phyloP scores from a whole-genome alignment of 2,113 vertebrate genomes.

The Ptilonorhynchus violaceus region DNA sequence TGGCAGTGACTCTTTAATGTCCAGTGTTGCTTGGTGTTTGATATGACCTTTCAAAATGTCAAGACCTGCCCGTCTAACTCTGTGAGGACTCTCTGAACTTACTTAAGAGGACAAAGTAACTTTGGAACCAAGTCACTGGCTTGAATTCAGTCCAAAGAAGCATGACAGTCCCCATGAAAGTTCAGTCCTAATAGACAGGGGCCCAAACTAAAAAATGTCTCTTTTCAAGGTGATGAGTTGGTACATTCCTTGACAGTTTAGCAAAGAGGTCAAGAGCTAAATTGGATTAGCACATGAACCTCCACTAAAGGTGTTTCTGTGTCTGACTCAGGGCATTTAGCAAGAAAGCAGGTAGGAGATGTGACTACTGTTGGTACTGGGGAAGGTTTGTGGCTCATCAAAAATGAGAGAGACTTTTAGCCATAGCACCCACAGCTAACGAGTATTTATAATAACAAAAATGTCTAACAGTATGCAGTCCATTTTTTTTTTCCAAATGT shows the following conservation, averaged over 20 bases:
- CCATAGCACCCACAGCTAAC: background rate
- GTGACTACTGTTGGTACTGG: background rate
- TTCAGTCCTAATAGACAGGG: background rate
- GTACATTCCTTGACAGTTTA: background rate
- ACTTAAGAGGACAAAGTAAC: background rate
- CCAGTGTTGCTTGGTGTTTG: background rate
- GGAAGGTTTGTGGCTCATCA: background rate
- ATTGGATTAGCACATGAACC: background rate
- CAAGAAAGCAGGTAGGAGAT: background rate
- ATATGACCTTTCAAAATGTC: slow-evolving; percentile 31
- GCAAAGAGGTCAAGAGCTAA: background rate
- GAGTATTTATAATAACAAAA: background rate
- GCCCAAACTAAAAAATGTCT: background rate
- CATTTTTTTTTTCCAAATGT: background rate
- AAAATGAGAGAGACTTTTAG: background rate
- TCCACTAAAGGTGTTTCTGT: background rate
- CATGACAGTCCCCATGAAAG: background rate
- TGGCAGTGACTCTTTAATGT: background rate
- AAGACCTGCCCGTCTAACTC: background rate
- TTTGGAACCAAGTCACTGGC: background rate
- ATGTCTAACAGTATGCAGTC: background rate
- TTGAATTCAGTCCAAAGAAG: background rate
- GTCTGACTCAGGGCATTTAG: background rate
- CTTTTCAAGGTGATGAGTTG: background rate
- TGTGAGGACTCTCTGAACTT: background rate